Evolutionary conservation across 53 echinoderm and acorn worm genomes (phyloP).

Genomic region (Holothuria leucospilota): DNA sequence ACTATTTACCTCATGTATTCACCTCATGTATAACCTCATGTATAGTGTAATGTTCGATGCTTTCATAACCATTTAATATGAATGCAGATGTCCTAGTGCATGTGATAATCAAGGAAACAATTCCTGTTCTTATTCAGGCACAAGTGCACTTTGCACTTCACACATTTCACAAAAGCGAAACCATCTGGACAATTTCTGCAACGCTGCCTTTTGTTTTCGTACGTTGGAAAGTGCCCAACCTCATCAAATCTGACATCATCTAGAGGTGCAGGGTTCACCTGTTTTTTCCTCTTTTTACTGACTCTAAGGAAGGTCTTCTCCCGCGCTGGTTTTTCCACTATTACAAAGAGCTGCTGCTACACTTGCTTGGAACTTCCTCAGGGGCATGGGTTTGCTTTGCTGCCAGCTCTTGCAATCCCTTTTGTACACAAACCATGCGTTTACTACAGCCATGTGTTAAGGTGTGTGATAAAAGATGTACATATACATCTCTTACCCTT

Average conservation of each 20-base stretch:
- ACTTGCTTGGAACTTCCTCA: neutral
- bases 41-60: too few relatives aligned
- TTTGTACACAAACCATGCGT: constrained; percentile 56
- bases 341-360: too few relatives aligned
- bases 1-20: too few relatives aligned
- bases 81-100: too few relatives aligned
- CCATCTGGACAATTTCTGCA: neutral
- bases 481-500: constrained; percentile 53
- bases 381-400: neutral
- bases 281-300: neutral
- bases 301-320: neutral
- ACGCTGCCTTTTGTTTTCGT: constrained; percentile 24
- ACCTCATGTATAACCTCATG: too few relatives aligned
- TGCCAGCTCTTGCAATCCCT: constrained; percentile 26
- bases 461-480: constrained; percentile 59
- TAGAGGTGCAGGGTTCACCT: too few relatives aligned
- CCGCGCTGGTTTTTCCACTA: too few relatives aligned
- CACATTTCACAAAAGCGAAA: neutral
- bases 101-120: too few relatives aligned
- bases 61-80: too few relatives aligned
- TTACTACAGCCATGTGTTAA: constrained; percentile 43
- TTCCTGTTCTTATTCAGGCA: too few relatives aligned
- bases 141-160: too few relatives aligned
- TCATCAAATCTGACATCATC: neutral
- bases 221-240: constrained; percentile 4